Evolutionary conservation across 2,113 vertebrate genomes (phyloP), one percentile per base, ranked within the genome.

Genomic region (Pteropus alecto): DNA sequence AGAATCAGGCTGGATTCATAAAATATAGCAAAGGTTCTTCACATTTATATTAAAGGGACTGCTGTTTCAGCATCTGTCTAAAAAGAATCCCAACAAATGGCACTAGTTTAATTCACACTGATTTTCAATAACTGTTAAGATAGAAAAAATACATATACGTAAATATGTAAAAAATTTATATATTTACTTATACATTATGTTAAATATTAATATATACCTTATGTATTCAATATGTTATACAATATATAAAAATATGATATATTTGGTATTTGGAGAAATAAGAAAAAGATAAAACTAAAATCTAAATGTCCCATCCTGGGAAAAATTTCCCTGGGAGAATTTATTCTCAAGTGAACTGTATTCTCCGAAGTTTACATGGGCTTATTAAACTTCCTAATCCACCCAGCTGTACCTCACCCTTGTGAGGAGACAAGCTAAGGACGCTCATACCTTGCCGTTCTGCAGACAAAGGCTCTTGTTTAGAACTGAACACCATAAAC

Each of bases 371-470:
- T 26, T 30, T 22, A 28, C 38, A 38, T 1, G 15, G 61, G 43
- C 15, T 86, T 35, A 87, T n/a, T 30, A 12, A n/a, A 33, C 35
- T 76, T 38, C 58, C 65, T 54, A 16, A 43, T 11, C 21, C 4
- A 0, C 35, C 6, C 3, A 10, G 51, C 6, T 48, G 12, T 4
- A 1, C 15, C 33, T 41, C 15, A 12, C 51, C 19, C 61, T 26
- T 58, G 48, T 41, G 77, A 28, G 22, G 61, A 28, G 28, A 71
- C 43, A 35, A 13, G 33, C 24, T 6, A 22, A 78, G 41, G 4
- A 51, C 0, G 7, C 48, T 9, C 6, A n/a, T 11, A 46, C 68
- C 13, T 7, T 0, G 5, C n/a, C 22, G 0, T 43, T 26, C 35
- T 7, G 67, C 1, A n/a, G 24, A n/a, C 28, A 21, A 54, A 35